Base-by-base conservation (phyloP, 2,888 invertebrate genomes). In the Eupithecia inturbata region DNA sequence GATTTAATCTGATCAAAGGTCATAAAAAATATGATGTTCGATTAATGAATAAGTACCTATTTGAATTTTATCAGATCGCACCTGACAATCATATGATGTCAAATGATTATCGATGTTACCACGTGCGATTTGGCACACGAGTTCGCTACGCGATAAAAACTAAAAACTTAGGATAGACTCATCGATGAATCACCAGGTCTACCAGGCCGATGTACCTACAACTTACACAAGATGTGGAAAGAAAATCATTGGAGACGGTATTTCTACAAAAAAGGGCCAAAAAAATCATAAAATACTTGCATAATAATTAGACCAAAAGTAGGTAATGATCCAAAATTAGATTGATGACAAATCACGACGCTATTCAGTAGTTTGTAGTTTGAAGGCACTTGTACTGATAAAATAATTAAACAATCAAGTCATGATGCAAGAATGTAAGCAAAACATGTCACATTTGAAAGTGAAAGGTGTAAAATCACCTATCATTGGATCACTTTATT, bases 111-210 rank as follows among this genome's bases (percentile, higher is more conserved):
- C 76, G 78, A 78, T 80, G 79, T 81, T 70, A 77, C 82, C 86
- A 84, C 84, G 86, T 87, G 86, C 74, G 74, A 74, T 77, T 80
- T 77, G 81, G 80, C 79, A 82, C 81, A 75, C 76, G 78, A 71
- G 68, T 71, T 74, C 82, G 84, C 86, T 88, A 87, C 85, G 84
- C 93, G 91, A 92, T 93, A 92, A 93, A 92, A 93, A 92, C 84
- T 91, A n/a, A n/a, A n/a, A n/a, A 84, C 88, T 91, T 88, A 87
- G 88, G 89, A 92, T 93, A 94, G 92, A 94, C 93, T 94, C 94
- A 93, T 92, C 94, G 94, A 89, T 94, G 94, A 94, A 86, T 94
- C 94, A 94, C 87, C 89, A 86, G 84, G 82, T 88, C 90, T 89
- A n/a, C n/a, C n/a, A n/a, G n/a, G 87, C 88, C 26, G 88, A 89